Base-by-base conservation (phyloP, 1,140 invertebrate species). In the Neelides sp. region DNA sequence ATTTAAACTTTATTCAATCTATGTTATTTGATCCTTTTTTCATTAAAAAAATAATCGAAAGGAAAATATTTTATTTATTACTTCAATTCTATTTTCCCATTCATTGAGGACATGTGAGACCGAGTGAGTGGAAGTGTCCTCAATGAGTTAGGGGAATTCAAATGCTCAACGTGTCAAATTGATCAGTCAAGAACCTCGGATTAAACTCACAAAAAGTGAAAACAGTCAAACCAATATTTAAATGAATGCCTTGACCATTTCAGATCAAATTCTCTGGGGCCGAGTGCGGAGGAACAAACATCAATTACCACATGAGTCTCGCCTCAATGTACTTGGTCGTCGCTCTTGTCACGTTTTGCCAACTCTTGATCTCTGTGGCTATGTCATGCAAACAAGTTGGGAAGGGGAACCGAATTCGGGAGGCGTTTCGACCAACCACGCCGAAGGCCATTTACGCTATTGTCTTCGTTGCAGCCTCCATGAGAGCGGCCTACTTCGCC, bases 401-500 rank as follows among this genome's bases (percentile, higher is more conserved):
- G 71, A 79, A 57, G 77, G 86, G 68, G 87, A 91, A 70, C 78
- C 82, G 36, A 84, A 83, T 8, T 82, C 81, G 1, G 1, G 72
- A 78, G 52, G 87, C 88, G 7, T 90, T 85, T 64, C 76, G 82
- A 60, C 75, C 93, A 32, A 93, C 88, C 44, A 91, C 83, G 3
- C 89, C 92, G 64, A 95, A 95, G 72, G 71, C 89, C 55, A 74
- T 95, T 5, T 93, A 93, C 65, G 78, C 91, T 54, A 77, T 93
- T 50, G 85, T 86, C 17, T 90, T 89, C 67, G 70, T 92, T 19
- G 89, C 88, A 0, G 80, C 88, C 22, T 71, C 82, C 1, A 77
- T 93, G 36, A 69, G 88, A 47, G 87, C 86, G 20, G 85, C 85
- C 22, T 92, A 91, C 66, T 93, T 92, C 62, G 83, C 86, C 12